phyloP scores from a whole-genome alignment of 1,140 invertebrate genomes.

The Apis dorsata region DNA sequence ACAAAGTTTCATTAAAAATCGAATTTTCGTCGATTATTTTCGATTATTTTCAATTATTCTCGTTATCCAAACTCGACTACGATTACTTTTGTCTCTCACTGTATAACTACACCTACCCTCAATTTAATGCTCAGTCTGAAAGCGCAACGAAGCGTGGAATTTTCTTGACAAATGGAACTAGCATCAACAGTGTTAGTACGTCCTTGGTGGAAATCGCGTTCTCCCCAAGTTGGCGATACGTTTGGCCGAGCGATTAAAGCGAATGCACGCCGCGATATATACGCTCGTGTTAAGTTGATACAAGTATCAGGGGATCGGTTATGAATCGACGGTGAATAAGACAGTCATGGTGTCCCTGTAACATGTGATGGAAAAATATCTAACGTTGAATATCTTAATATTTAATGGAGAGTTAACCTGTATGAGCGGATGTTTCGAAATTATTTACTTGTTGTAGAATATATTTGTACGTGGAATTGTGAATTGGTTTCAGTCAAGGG shows the following conservation, averaged over 20 bases:
- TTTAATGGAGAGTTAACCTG: conserved; percentile 9
- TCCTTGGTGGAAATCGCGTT: conserved; percentile 49
- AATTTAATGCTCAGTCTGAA: conserved; percentile 40
- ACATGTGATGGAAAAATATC: conserved; percentile 7
- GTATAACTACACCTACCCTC: conserved; percentile 34
- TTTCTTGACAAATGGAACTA: conserved; percentile 48
- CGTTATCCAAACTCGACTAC: too few species aligned
- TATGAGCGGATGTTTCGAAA: not conserved
- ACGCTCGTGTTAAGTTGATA: not conserved
- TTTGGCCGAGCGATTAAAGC: conserved; percentile 36
- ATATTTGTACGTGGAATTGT: not conserved
- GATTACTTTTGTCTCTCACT: not conserved
- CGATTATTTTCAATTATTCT: too few species aligned
- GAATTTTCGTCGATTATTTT: too few species aligned
- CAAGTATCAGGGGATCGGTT: not conserved
- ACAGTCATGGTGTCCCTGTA: conserved; percentile 8
- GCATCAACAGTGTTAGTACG: conserved; percentile 26
- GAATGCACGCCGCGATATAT: not conserved
- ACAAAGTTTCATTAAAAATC: too few species aligned
- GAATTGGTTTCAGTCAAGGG: not conserved
- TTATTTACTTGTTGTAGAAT: not conserved
- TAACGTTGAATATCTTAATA: not conserved
- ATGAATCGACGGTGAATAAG: conserved; percentile 20
- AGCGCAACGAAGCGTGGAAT: conserved; percentile 44
- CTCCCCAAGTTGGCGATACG: conserved; percentile 42